These are phyloP conservation scores for Callorhinus ursinus DNA, from an alignment of 2,113 vertebrate genomes.

Conservation along the genomic window DNA sequence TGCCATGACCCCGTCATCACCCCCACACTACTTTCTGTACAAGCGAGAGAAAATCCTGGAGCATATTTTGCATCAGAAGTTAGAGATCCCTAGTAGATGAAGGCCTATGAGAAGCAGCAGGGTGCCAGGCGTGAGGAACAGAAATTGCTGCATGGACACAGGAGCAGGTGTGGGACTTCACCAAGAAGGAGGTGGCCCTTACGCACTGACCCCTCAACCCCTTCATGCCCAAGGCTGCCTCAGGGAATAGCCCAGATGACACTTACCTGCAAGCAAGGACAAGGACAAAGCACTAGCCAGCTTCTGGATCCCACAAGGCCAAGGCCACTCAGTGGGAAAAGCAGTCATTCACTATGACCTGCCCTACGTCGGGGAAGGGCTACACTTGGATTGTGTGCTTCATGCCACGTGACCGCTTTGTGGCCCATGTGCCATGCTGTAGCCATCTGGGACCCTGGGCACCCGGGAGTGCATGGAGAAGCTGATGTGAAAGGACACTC, in stretches of 20 bases:
- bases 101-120: conserved; percentile 90
- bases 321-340: conserved; percentile 87
- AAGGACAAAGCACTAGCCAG: conserved; percentile 83
- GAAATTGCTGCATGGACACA: conserved; percentile 84
- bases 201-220: conserved; percentile 89
- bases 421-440: not conserved
- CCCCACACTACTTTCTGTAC: conserved; percentile 88
- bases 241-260: not conserved
- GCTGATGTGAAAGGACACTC: too few relatives aligned
- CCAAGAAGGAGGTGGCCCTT: conserved; percentile 87
- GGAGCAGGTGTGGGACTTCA: conserved; percentile 85
- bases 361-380: not conserved
- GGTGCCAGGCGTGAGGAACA: conserved; percentile 82
- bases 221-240: conserved; percentile 60
- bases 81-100: conserved; percentile 88
- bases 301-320: conserved; percentile 89
- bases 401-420: not conserved
- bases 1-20: conserved; percentile 88
- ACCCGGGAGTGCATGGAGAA: not conserved
- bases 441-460: not conserved
- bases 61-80: conserved; percentile 90
- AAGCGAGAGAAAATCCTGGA: conserved; percentile 90
- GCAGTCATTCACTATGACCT: conserved; percentile 84
- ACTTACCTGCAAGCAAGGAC: not conserved
- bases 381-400: not conserved